Base-by-base conservation (phyloP, 2,888 invertebrate species). In the Athalia circularis region DNA sequence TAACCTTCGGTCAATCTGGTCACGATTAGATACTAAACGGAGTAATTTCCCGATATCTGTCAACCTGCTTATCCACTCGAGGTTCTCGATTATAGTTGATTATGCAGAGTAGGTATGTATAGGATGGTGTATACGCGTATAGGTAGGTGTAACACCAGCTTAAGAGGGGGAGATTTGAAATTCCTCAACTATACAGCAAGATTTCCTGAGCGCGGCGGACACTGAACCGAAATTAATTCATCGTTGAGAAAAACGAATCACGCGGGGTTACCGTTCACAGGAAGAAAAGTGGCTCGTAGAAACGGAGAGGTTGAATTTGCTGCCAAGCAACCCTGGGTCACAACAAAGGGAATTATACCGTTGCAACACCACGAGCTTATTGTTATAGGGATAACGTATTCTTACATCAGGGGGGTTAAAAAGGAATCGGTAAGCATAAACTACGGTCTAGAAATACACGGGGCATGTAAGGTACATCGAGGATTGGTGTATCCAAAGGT, bases 241-340 rank as follows among this genome's bases (percentile, higher is more conserved):
- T 29, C 29, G 29, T 29, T 29, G 29, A 29, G 29, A 29, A 29
- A 29, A 29, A 29, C 29, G 29, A 29, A 29, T 29, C 29, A 29
- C 29, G 29, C 29, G 29, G 29, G 29, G 29, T 29, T 29, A 29
- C 29, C 29, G 29, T 29, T 29, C 29, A 29, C 29, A 29, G 29
- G 29, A 29, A 29, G 29, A 29, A 29, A 29, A 68, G 52, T 68
- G 15, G 50, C 52, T 29, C 68, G 65, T 29, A n/a, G 5, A 45
- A 29, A 50, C 15, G 54, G 15, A 6, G 50, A 15, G 50, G 11
- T 9, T 65, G 13, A 6, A 68, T 54, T 62, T 43, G 65, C 65
- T 68, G 68, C 68, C 68, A 72, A 72, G 59, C 57, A 72, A 13
- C 57, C 7, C 72, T 11, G 52, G 4, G 59, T 59, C 72, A 72